Base-by-base conservation (phyloP, 2,888 invertebrate species). In the Callimorpha dominula region DNA sequence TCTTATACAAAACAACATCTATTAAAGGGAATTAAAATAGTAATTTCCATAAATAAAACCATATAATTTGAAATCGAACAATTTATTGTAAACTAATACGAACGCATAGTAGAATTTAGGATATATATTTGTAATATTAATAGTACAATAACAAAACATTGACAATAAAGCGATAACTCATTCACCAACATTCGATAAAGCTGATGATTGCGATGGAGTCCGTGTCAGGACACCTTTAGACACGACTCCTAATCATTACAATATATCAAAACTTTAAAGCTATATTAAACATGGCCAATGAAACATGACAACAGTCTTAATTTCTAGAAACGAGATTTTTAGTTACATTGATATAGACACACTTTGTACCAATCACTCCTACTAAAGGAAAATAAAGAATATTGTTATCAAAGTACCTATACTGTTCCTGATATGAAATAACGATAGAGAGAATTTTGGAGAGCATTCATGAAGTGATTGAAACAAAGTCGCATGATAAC, bases 91-190 rank as follows among this genome's bases (percentile, higher is more conserved):
- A 95, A 95, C 93, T 95, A 93, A 95, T 95, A 93, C 91, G 90
- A 95, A 95, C 95, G 93, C 90, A 95, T 93, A 93, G 93, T 95
- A 95, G 91, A 95, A 94, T 95, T 95, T 95, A 92, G 91, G 93
- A 95, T 95, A 95, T 92, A 95, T 94, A 94, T 93, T 94, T 92
- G 90, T 93, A 93, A 93, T 94, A 92, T 91, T 92, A 92, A 92
- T 92, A 91, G 91, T 94, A 91, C 87, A 86, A 93, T 94, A 95
- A 95, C 95, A 94, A 90, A 95, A 95, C 94, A 92, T 93, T 89
- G 91, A 86, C 91, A 92, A 89, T 91, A 91, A 95, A 95, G 95
- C 94, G 88, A 88, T 94, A 94, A 95, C 92, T 91, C 89, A 91
- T 92, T 92, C 86, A 91, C 90, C 94, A 94, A 95, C 95, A 92